Base-by-base conservation (phyloP, 2,888 invertebrate species). In the Tortricodes alternella region DNA sequence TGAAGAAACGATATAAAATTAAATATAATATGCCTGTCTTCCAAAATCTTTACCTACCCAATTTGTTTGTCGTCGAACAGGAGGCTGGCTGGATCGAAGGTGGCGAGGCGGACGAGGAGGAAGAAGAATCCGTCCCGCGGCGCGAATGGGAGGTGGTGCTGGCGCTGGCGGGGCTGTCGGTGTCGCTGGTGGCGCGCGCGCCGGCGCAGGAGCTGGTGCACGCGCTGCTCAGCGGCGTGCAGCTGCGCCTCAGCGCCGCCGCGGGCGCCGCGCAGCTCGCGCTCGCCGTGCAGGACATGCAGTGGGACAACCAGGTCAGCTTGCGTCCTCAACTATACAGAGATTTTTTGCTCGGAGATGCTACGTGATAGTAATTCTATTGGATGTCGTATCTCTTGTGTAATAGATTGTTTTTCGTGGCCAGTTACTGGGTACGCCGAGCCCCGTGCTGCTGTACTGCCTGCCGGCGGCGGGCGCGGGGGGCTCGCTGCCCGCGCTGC, bases 381-480 rank as follows among this genome's bases (percentile, higher is more conserved):
- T n/a, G n/a, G n/a, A n/a, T n/a, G n/a, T n/a, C n/a, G n/a, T n/a
- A n/a, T n/a, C n/a, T n/a, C n/a, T n/a, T n/a, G n/a, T 4, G 0
- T n/a, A 4, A 32, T 0, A 11, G 7, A 9, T 24, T 18, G 44
- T 5, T 4, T 62, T 1, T 2, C 69, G 78, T 27, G 27, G 0
- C n/a, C 95, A 99, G 92, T 76, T 99, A 55, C 92, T 96, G 66
- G 97, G 96, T 73, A 94, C 97, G 0, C 94, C 96, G 62, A 95
- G 95, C 67, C 96, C 97, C 3, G 96, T 97, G 49, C 92, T 98
- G 62, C 84, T 99, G 64, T 96, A 96, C 78, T 95, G 96, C 52
- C 92, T 91, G 64, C 91, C 91, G 15, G 91, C 83, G 19, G 91
- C 83, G 19, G 78, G 79, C 39, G 92, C 91, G 51, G 66, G 41